Evolutionary conservation across 2,888 invertebrate species (phyloP).

Genomic region (Ectemnius cavifrons): DNA sequence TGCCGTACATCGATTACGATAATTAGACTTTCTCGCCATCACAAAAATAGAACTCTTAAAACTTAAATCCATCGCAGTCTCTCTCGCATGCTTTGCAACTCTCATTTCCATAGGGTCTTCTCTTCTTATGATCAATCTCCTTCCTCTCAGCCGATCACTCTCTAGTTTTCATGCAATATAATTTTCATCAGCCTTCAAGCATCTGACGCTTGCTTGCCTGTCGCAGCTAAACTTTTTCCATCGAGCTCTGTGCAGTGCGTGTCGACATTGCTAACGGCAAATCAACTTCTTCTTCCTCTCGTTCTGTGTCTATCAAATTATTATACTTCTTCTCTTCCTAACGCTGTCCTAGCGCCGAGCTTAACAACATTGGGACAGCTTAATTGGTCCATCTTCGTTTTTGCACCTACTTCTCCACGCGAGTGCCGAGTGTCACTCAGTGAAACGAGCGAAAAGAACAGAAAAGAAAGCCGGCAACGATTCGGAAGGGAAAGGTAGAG

Average conservation of each 20-base stretch:
- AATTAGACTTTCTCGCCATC: conserved; percentile 60
- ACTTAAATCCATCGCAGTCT: conserved; percentile 71
- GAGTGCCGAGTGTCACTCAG: too few relatives aligned
- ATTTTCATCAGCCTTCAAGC: conserved; percentile 3
- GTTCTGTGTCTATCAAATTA: too few relatives aligned
- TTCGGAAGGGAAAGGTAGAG: too few relatives aligned
- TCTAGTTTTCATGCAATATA: not conserved
- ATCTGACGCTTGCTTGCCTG: not conserved
- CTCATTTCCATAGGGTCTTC: not conserved
- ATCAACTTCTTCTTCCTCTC: too few relatives aligned
- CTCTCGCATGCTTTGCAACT: conserved; percentile 22
- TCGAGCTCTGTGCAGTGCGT: conserved; percentile 40
- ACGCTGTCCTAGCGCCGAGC: too few relatives aligned
- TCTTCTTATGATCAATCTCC: not conserved
- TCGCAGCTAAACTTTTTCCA: conserved; percentile 4
- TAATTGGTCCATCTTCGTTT: too few relatives aligned
- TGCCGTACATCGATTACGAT: conserved; percentile 37
- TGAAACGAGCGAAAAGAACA: too few relatives aligned
- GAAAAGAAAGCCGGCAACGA: not conserved
- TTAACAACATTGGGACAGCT: too few relatives aligned
- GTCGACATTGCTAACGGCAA: conserved; percentile 1
- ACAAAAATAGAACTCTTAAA: conserved; percentile 77
- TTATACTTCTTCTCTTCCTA: too few relatives aligned
- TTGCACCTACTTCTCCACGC: too few relatives aligned
- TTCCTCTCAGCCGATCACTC: not conserved